A percentile compares a stretch with the other conserved stretches of the same genome.
phyloP scores from a whole-genome alignment of 2,888 invertebrate species.

The Acanthopleura granulata region DNA sequence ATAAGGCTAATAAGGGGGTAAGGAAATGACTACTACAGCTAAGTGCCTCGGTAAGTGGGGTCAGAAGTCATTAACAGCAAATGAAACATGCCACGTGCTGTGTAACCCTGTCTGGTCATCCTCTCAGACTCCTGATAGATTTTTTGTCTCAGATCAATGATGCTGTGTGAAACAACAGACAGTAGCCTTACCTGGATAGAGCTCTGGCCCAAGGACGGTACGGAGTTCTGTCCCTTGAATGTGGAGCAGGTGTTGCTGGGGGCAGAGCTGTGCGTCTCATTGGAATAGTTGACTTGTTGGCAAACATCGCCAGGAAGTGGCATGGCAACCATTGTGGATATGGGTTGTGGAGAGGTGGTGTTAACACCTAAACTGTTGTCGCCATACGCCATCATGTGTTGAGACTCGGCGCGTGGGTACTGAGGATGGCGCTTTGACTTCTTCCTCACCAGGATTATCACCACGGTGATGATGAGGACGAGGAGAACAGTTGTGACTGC shows the following conservation, averaged over 20 bases:
- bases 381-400: conserved; percentile 13
- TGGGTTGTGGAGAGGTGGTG: neutral
- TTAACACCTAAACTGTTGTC: neutral
- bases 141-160: too few species aligned
- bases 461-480: neutral
- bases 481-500: conserved; percentile 10
- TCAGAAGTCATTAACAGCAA: too few species aligned
- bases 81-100: too few species aligned
- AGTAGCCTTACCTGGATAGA: conserved; percentile 5
- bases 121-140: too few species aligned
- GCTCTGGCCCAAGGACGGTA: neutral
- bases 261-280: neutral
- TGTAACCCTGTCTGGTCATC: too few species aligned
- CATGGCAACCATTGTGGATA: neutral
- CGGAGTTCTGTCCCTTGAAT: conserved; percentile 16
- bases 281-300: neutral
- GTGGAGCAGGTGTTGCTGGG: neutral
- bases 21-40: neutral
- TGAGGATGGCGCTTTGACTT: neutral
- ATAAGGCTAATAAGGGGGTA: neutral
- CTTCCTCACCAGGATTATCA: conserved; percentile 11
- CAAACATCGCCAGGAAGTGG: neutral
- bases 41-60: conserved; percentile 3
- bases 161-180: too few species aligned
- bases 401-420: neutral